phyloP scores from a whole-genome alignment of 2,113 vertebrate genomes.

The Colinus virginianus region DNA sequence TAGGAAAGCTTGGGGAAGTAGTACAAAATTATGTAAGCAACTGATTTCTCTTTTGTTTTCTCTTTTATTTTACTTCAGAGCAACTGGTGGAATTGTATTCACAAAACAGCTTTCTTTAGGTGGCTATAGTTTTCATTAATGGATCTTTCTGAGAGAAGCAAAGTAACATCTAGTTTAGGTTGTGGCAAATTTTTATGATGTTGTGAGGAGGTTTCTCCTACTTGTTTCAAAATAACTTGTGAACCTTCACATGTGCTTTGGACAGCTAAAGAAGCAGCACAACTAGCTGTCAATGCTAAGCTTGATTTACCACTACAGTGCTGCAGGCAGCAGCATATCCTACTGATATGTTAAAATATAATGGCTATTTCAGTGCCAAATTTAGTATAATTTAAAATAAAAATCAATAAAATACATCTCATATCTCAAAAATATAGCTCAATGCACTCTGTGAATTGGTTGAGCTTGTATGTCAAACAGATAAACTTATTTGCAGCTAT shows the following conservation, averaged over 20 bases:
- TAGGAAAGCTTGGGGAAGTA: conserved; percentile 20
- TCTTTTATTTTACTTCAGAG: neutral
- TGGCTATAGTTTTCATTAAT: neutral
- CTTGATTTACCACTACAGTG: neutral
- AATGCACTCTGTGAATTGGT: neutral
- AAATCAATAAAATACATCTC: conserved; percentile 24
- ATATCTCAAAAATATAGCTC: neutral
- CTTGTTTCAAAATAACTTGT: neutral
- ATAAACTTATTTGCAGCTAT: neutral
- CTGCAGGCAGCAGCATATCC: neutral
- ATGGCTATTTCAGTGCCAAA: conserved; percentile 1
- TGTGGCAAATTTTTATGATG: neutral
- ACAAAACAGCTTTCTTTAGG: neutral
- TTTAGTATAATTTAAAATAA: conserved; percentile 16
- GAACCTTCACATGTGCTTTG: fast-evolving
- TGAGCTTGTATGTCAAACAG: neutral
- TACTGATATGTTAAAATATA: conserved; percentile 1
- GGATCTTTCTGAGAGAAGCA: neutral
- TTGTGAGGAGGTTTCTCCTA: neutral
- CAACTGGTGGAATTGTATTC: neutral
- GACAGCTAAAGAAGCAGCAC: neutral
- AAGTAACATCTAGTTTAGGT: neutral
- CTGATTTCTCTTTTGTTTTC: neutral
- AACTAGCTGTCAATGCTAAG: neutral
- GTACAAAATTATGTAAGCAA: neutral